Conservation (phyloP, 2,888 invertebrate species). For the Aspidiotus rigidus region DNA sequence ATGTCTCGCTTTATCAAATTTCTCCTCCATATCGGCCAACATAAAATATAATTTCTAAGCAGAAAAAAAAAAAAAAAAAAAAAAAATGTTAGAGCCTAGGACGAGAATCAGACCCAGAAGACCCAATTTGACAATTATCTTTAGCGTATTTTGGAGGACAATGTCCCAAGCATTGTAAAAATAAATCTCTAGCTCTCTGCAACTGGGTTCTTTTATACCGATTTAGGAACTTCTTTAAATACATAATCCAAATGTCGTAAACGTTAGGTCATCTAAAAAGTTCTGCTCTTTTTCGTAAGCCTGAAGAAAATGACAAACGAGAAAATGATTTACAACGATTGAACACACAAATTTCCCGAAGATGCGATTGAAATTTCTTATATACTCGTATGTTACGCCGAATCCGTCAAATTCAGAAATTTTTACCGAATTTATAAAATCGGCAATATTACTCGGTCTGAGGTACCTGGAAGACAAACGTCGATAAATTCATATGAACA, state of each 20-base stretch:
- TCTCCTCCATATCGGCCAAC: slow-evolving; percentile 97
- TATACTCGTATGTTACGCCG: no score
- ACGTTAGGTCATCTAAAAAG: slow-evolving; percentile 99
- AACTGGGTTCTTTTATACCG: slow-evolving; percentile 92
- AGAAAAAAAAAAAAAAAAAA: background rate
- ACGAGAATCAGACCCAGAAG: background rate
- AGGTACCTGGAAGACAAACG: no score
- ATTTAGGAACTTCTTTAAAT: slow-evolving; percentile 90
- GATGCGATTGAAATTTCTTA: background rate
- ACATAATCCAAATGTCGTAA: slow-evolving; percentile 98
- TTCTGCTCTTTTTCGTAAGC: slow-evolving; percentile 95
- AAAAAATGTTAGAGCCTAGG: no score
- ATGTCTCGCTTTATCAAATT: slow-evolving; percentile 92
- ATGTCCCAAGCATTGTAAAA: slow-evolving; percentile 94
- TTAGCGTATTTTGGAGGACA: slow-evolving; percentile 96
- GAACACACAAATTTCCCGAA: background rate
- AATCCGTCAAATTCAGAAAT: no score
- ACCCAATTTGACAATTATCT: slow-evolving; percentile 43
- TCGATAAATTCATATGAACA: no score
- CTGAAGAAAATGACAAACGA: slow-evolving; percentile 44
- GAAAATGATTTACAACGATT: background rate
- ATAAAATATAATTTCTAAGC: slow-evolving; percentile 70
- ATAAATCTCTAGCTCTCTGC: slow-evolving; percentile 92
- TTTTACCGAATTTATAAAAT: no score
- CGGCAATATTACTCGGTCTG: no score